phyloP scores from a whole-genome alignment of 2,113 vertebrate genomes.

The Acinonyx jubatus region DNA sequence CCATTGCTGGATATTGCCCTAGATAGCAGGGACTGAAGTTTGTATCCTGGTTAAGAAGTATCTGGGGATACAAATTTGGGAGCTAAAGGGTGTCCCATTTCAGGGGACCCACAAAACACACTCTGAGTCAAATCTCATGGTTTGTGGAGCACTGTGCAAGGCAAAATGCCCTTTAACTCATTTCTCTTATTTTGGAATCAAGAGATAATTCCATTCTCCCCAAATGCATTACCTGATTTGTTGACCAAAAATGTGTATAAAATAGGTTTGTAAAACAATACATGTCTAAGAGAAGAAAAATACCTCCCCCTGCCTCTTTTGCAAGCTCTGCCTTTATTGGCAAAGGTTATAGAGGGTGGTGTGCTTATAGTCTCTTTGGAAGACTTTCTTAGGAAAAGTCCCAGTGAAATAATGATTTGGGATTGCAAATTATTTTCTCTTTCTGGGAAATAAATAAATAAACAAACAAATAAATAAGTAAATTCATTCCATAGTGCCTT shows the following conservation, averaged over 20 bases:
- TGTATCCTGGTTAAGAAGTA: neutral
- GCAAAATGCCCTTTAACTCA: slow-evolving; percentile 4
- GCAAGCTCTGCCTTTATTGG: neutral
- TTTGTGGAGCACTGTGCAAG: neutral
- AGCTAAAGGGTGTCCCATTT: neutral
- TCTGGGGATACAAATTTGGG: neutral
- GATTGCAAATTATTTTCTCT: slow-evolving; percentile 35
- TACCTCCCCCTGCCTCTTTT: neutral
- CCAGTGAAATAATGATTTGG: slow-evolving; percentile 23
- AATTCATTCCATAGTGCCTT: neutral
- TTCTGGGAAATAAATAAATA: slow-evolving; percentile 26
- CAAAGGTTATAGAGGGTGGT: neutral
- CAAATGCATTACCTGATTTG: slow-evolving; percentile 48
- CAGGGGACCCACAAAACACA: neutral
- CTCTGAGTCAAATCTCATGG: neutral
- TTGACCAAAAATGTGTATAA: slow-evolving; percentile 39
- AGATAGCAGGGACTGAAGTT: neutral
- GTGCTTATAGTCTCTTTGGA: neutral
- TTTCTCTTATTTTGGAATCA: slow-evolving; percentile 43
- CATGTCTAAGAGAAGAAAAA: neutral
- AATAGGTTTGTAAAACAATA: slow-evolving; percentile 52
- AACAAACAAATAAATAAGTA: neutral
- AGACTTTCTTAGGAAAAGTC: slow-evolving; percentile 15
- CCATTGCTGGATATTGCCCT: neutral
- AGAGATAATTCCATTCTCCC: slow-evolving; percentile 62